Percentiles rank a stretch among this genome's conserved stretches.
Conservation (phyloP, 2,797 vertebrate species). For the Labeo calbasu region DNA sequence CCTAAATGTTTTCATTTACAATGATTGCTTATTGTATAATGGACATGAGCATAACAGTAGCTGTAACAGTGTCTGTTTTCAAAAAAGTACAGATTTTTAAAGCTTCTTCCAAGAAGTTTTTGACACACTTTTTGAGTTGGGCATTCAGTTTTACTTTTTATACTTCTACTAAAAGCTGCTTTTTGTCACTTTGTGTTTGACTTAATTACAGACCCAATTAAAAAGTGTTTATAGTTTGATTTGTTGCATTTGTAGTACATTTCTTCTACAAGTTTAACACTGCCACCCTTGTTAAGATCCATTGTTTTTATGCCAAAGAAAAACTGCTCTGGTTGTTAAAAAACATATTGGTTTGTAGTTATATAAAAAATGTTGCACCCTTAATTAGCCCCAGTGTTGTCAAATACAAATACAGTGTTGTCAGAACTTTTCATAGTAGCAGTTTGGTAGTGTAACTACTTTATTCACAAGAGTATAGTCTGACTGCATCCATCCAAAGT, state of each 20-base stretch:
- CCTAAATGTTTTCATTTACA: not conserved
- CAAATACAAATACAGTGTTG: not conserved
- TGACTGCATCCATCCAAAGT: not conserved
- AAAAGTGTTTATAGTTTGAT: not conserved
- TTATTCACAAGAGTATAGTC: not conserved
- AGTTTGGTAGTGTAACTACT: not conserved
- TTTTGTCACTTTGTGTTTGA: not conserved
- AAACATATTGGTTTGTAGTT: not conserved
- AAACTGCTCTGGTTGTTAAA: not conserved
- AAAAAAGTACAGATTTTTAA: not conserved
- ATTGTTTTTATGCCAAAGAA: conserved; percentile 1
- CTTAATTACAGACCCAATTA: not conserved
- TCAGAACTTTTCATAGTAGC: not conserved
- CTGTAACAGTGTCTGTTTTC: not conserved
- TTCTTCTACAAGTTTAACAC: not conserved
- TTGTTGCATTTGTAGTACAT: not conserved
- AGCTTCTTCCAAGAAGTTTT: not conserved
- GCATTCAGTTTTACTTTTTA: not conserved
- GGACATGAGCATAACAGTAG: not conserved
- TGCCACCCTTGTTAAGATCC: not conserved
- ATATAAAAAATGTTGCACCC: not conserved
- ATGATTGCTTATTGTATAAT: not conserved
- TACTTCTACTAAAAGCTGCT: not conserved
- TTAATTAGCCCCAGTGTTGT: not conserved
- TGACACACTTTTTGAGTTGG: not conserved